Evolutionary conservation across 2,797 vertebrate species (phyloP).

Genomic region (Scyliorhinus canicula): DNA sequence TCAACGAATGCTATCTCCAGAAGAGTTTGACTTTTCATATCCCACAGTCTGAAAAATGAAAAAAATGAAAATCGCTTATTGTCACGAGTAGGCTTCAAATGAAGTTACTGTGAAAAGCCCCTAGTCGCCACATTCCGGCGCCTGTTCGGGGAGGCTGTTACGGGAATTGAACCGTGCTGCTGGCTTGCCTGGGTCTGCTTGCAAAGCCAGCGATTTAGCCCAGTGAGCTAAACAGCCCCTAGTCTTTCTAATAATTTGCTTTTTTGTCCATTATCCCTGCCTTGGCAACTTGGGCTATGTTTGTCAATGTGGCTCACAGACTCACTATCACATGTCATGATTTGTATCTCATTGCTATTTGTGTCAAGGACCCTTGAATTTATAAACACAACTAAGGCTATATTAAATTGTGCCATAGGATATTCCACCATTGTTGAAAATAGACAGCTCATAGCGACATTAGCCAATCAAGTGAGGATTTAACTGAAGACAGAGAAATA

Average conservation of each 20-base stretch:
- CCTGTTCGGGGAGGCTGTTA: too few relatives aligned
- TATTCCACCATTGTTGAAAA: not conserved
- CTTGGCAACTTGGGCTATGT: not conserved
- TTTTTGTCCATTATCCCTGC: not conserved
- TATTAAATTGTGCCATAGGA: not conserved
- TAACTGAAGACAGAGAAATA: not conserved
- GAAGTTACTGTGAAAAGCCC: too few relatives aligned
- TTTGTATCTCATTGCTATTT: not conserved
- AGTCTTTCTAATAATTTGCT: not conserved
- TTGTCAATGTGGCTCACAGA: not conserved
- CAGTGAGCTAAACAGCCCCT: too few relatives aligned
- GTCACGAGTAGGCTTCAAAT: too few relatives aligned
- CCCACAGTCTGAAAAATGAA: too few relatives aligned
- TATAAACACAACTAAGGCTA: not conserved
- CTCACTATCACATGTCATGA: not conserved
- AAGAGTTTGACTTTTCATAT: not conserved
- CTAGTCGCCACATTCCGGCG: too few relatives aligned
- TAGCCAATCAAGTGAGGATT: not conserved
- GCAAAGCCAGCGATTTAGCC: too few relatives aligned
- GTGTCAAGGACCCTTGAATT: not conserved
- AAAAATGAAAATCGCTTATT: too few relatives aligned
- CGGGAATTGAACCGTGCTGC: too few relatives aligned
- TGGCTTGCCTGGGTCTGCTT: too few relatives aligned
- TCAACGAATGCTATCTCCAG: not conserved
- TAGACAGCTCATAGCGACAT: not conserved